Evolutionary conservation across 2,888 invertebrate species (phyloP).

Genomic region (Stratiomys singularior): DNA sequence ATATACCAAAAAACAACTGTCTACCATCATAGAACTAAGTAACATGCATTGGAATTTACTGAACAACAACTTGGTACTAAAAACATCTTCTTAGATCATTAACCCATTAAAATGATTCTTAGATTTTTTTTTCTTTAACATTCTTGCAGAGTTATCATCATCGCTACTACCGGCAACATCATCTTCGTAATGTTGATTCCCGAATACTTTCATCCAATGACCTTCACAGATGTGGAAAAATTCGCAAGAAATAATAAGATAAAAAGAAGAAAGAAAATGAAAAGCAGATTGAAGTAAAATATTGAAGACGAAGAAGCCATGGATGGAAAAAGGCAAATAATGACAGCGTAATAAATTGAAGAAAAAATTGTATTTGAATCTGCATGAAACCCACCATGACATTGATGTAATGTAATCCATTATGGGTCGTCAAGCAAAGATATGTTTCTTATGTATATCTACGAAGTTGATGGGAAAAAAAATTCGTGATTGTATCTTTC

Average conservation of each 20-base stretch:
- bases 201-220: constrained; percentile 24
- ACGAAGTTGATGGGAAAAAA: not conserved
- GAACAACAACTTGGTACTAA: too few species aligned
- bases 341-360: not conserved
- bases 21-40: too few species aligned
- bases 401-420: constrained; percentile 36
- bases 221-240: constrained; percentile 19
- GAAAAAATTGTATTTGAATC: not conserved
- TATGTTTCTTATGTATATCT: not conserved
- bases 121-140: not conserved
- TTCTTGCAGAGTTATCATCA: not conserved
- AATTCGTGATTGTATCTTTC: not conserved
- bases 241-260: constrained; percentile 1
- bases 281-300: too few species aligned
- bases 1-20: too few species aligned
- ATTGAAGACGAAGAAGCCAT: too few species aligned
- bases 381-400: constrained; percentile 1
- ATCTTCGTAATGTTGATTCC: not conserved
- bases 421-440: not conserved
- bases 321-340: too few species aligned
- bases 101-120: constrained; percentile 10
- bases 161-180: too few species aligned
- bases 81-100: not conserved
- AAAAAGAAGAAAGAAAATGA: not conserved
- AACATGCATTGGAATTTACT: too few species aligned